Percentiles rank a stretch among this genome's conserved stretches.
These are phyloP conservation scores for Montipora foliosa DNA, from an alignment of 64 coral and sea anemone species.

Conservation along the genomic window DNA sequence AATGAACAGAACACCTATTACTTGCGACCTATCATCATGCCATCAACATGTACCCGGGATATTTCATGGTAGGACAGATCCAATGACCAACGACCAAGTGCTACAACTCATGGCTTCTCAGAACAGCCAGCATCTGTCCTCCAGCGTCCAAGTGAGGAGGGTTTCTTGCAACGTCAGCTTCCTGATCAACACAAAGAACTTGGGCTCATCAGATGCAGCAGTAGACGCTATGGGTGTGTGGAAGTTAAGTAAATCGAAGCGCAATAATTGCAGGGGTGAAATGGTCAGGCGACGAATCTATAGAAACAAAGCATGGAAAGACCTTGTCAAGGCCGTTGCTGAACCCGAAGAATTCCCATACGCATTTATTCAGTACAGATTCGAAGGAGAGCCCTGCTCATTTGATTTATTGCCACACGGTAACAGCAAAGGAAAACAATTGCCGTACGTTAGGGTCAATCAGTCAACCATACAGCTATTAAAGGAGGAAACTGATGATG, in stretches of 20 bases:
- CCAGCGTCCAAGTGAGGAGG: background rate
- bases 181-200: background rate
- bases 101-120: background rate
- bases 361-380: conserved; percentile 9
- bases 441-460: conserved; percentile 1
- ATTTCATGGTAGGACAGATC: background rate
- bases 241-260: background rate
- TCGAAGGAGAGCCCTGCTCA: background rate
- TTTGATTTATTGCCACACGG: background rate
- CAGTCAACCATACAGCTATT: background rate
- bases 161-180: conserved; percentile 20
- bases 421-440: background rate
- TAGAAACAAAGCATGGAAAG: conserved; percentile 22
- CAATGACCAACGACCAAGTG: background rate
- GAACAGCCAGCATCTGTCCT: background rate
- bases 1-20: background rate
- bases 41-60: background rate
- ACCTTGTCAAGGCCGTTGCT: conserved; percentile 10
- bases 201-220: background rate
- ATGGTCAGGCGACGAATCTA: conserved; percentile 9
- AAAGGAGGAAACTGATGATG: background rate
- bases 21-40: conserved; percentile 19
- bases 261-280: background rate
- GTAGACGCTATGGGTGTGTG: conserved; percentile 13
- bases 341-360: conserved; percentile 11